Evolutionary conservation across 1,140 invertebrate genomes (phyloP), one percentile per base, ranked within the genome.

Genomic region (Apis cerana): DNA sequence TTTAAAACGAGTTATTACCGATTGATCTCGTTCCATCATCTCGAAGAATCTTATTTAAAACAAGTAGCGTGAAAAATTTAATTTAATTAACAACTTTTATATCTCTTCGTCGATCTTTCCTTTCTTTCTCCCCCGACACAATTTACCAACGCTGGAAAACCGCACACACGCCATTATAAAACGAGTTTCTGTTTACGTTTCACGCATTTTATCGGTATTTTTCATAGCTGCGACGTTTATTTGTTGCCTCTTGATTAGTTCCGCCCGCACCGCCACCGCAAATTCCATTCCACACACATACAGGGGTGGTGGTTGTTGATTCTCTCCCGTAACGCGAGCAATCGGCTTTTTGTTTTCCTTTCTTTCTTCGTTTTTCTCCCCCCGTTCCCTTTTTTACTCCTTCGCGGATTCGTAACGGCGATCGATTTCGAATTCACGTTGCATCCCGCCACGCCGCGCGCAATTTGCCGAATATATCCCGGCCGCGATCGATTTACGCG

Each of bases 161-260:
- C 75, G 33, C 59, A 69, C 62, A 72, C 59, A 23, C 54, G n/a
- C 23, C 17, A 87, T 87, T 87, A 86, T 75, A 83, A 75, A 78
- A 71, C 85, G 21, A 59, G 61, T 27, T 58, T 64, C 80, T 83
- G 71, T 83, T 87, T 86, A 83, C 71, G 64, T 64, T 86, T 80
- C 61, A 58, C 75, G 84, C 85, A 77, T 67, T 65, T 86, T 48
- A 17, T 43, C 75, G 80, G 67, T 87, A 87, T 83, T 83, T 86
- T 83, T 86, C 82, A 86, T 82, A 23, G 70, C 52, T 52, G 52
- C 52, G 61, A 65, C 43, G 58, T 87, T 86, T 83, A 79, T 86
- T 83, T 75, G 48, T 77, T 48, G 43, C 80, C 23, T 50, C 68
- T 62, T 48, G 64, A 33, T 59, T 76, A 76, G 71, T 61, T 61